Conservation (phyloP, 2,113 vertebrate genomes). For the Cyanoliseus patagonus region DNA sequence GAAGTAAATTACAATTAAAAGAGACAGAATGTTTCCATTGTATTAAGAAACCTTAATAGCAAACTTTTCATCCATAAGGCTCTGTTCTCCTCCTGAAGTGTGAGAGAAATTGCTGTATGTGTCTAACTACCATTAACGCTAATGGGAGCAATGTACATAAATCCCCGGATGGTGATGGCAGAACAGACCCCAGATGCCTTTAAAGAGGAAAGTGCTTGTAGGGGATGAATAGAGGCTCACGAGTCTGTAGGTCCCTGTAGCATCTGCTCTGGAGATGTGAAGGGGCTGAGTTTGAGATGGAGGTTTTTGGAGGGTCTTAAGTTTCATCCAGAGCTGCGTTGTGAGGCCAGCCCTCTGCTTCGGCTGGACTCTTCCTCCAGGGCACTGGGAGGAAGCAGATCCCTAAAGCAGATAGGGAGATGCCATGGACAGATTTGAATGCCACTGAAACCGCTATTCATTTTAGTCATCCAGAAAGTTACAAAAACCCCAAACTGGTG, state of each 20-base stretch:
- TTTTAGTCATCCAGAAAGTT: constrained; percentile 15
- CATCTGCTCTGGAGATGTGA: constrained; percentile 35
- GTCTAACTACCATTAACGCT: constrained; percentile 56
- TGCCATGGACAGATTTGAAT: constrained; percentile 30
- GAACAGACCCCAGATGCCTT: constrained; percentile 52
- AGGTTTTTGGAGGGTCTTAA: background rate
- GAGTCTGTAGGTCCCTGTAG: background rate
- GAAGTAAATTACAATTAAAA: constrained; percentile 67
- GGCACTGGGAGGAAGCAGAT: constrained; percentile 34
- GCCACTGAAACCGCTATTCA: constrained; percentile 55
- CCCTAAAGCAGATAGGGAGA: constrained; percentile 25
- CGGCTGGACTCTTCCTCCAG: background rate
- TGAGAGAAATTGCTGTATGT: constrained; percentile 35
- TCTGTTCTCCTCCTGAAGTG: constrained; percentile 26
- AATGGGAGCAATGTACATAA: constrained; percentile 41
- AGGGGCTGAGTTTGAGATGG: background rate
- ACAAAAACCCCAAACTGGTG: background rate
- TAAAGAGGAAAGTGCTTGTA: constrained; percentile 44
- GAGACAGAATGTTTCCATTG: constrained; percentile 64
- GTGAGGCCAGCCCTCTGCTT: background rate
- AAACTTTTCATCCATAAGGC: constrained; percentile 64
- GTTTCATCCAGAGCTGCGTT: background rate
- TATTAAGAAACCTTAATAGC: constrained; percentile 64
- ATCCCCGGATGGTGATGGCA: background rate
- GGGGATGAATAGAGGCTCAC: constrained; percentile 12